Percentiles rank a stretch among this genome's conserved stretches.
phyloP scores from a whole-genome alignment of 1,140 invertebrate species.

The Pseudomyrmex cubaensis region DNA sequence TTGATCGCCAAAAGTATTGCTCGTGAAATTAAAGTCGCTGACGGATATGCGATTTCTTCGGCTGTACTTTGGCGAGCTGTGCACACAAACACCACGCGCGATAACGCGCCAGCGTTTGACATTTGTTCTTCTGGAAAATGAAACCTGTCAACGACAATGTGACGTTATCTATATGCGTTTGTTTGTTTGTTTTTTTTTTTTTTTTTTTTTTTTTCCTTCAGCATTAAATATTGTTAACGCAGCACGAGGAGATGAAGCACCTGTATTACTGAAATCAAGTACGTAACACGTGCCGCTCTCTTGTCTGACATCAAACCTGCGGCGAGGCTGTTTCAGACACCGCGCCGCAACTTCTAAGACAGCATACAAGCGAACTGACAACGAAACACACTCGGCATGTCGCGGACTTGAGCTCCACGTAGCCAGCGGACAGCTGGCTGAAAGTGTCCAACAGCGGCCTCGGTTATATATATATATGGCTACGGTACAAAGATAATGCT shows the following conservation, averaged over 20 bases:
- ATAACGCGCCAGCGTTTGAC: too few relatives aligned
- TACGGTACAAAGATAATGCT: neutral
- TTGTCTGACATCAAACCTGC: neutral
- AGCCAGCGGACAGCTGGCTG: neutral
- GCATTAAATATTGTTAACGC: constrained; percentile 2
- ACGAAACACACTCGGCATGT: neutral
- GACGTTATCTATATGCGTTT: too few relatives aligned
- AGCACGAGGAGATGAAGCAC: neutral
- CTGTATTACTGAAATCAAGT: neutral
- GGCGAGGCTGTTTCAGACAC: neutral
- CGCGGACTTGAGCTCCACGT: neutral
- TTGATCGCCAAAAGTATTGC: neutral
- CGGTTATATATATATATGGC: neutral
- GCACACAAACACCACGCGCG: too few relatives aligned
- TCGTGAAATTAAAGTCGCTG: neutral
- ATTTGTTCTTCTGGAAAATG: too few relatives aligned
- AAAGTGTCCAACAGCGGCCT: neutral
- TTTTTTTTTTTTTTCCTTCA: too few relatives aligned
- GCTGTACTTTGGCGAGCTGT: too few relatives aligned
- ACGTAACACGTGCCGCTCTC: neutral
- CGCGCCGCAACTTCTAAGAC: neutral
- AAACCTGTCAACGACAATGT: too few relatives aligned
- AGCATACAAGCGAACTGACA: constrained; percentile 6
- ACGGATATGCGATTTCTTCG: neutral
- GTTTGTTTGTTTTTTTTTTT: too few relatives aligned